Base-by-base conservation (phyloP, 2,888 invertebrate genomes). In the Heliconius aoede region DNA sequence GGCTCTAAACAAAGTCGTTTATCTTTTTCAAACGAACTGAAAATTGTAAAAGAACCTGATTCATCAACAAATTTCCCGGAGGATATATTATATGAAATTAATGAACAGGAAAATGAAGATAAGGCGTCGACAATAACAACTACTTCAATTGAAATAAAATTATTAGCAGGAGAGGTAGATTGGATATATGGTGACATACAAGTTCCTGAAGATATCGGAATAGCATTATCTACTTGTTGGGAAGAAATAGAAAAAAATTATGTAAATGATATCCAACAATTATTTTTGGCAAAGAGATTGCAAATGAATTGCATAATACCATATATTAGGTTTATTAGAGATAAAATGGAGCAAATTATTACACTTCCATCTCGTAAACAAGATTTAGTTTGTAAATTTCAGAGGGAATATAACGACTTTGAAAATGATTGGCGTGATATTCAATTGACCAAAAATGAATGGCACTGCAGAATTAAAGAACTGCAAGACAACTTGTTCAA, bases 321-420 rank as follows among this genome's bases (percentile, higher is more conserved):
- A 0, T 96, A 96, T 82, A 88, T 93, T 11, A 90, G 94, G 80
- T 95, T 93, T 79, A 88, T 96, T 1, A 92, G 89, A 82, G 92
- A 94, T 67, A 94, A 95, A 86, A 95, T 96, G 93, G 87, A 87
- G 11, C 93, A 95, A 80, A 95, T 95, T 74, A 93, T 96, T 62
- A 89, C 90, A 5, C 85, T 95, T 77, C 95, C 95, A 0, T 96
- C 95, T 79, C 84, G 86, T n/a, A 96, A 95, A 85, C 96, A 96
- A 85, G 91, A 94, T 73, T 85, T 95, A 78, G 90, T 96, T 9
- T 85, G 90, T 68, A 85, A 89, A 28, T 96, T 96, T 85, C 96
- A 96, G 86, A 90, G 88, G 55, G 88, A 92, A 46, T 96, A 95
- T 81, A 96, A 96, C 87, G 89, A 93, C 30, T 93, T 96, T 78